Conservation (phyloP, 1,140 invertebrate genomes). For the Cherax destructor region DNA sequence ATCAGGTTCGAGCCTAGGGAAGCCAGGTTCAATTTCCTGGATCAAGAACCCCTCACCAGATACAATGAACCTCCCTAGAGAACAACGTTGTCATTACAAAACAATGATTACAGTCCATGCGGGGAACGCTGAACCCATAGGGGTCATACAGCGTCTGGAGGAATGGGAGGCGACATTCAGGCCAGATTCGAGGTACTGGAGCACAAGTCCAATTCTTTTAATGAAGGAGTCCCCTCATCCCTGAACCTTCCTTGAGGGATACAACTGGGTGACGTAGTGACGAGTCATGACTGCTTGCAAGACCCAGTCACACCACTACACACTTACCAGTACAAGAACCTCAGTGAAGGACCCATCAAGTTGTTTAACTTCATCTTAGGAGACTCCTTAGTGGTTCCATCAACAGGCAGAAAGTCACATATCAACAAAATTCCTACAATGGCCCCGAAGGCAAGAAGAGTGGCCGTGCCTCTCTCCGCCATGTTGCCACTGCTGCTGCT, state of each 20-base stretch:
- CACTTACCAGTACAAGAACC: conserved; percentile 78
- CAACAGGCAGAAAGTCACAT: conserved; percentile 37
- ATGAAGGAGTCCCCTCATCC: too few relatives aligned
- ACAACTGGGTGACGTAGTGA: not conserved
- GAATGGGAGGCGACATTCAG: not conserved
- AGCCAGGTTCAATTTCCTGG: too few relatives aligned
- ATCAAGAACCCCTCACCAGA: not conserved
- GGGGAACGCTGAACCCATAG: too few relatives aligned
- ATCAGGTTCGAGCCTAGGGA: not conserved
- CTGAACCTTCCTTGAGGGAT: not conserved
- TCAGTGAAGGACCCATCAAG: conserved; percentile 77
- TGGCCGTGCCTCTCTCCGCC: not conserved
- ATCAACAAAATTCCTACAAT: not conserved
- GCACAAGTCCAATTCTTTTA: too few relatives aligned
- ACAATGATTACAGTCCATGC: not conserved
- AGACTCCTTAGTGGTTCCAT: conserved; percentile 33
- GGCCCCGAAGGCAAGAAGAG: not conserved
- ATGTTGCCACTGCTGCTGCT: not conserved
- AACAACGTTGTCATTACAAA: not conserved
- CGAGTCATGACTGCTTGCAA: not conserved
- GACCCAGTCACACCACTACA: not conserved
- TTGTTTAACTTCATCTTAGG: conserved; percentile 69
- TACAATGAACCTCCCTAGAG: not conserved
- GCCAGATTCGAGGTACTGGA: not conserved
- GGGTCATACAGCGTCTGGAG: too few relatives aligned